phyloP scores from a whole-genome alignment of 2,888 invertebrate genomes.

The Diadegma fenestrale region DNA sequence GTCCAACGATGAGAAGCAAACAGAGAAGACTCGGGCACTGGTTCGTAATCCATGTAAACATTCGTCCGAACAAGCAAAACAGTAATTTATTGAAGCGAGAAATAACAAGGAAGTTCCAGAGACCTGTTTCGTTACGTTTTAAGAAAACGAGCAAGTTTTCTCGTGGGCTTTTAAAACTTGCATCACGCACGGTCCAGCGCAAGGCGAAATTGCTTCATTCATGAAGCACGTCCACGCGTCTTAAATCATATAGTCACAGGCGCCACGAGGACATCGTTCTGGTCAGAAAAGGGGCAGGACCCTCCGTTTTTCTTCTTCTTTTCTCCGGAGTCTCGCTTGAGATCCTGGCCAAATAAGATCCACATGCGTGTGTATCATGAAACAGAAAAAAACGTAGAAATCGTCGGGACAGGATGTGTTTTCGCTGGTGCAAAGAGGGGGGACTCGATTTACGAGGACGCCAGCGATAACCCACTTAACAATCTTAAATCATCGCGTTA shows the following conservation, averaged over 20 bases:
- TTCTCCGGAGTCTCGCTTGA: conserved; percentile 70
- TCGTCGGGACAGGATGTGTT: conserved; percentile 50
- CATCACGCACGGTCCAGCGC: conserved; percentile 56
- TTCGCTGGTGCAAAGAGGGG: conserved; percentile 3
- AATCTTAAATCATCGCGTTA: conserved; percentile 41
- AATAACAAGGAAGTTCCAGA: conserved; percentile 80
- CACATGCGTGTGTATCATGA: conserved; percentile 78
- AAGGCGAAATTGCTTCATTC: conserved; percentile 29
- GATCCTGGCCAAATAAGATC: conserved; percentile 82
- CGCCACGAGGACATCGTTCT: conserved; percentile 77
- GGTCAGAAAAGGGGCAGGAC: conserved; percentile 34
- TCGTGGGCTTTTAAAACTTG: conserved; percentile 27
- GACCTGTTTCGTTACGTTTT: conserved; percentile 15
- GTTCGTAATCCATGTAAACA: conserved; percentile 75
- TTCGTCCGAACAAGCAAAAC: conserved; percentile 79
- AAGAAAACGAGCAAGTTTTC: conserved; percentile 7
- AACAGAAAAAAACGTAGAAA: not conserved
- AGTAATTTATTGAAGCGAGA: conserved; percentile 78
- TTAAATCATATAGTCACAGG: conserved; percentile 78
- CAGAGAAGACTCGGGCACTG: conserved; percentile 25
- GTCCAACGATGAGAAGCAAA: not conserved
- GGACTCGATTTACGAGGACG: conserved; percentile 58
- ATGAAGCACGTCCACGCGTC: conserved; percentile 73
- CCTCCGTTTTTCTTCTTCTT: not conserved
- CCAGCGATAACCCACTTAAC: conserved; percentile 33